A percentile compares a stretch with the other conserved stretches of the same genome.
Conservation (phyloP, 2,888 invertebrate species). For the Synanthedon andrenaeformis region DNA sequence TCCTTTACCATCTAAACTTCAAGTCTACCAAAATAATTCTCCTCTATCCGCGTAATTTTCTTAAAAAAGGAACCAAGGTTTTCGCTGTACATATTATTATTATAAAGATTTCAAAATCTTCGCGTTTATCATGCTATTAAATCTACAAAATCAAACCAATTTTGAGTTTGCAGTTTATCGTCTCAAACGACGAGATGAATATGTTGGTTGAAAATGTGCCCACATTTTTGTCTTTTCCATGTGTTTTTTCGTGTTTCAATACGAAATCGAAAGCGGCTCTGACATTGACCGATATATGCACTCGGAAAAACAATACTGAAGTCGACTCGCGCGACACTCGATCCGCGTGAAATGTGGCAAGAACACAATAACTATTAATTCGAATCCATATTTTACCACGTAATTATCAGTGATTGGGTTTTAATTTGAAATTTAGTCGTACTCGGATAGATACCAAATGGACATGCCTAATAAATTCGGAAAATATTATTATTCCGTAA, state of each 20-base stretch:
- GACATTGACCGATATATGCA: conserved; percentile 61
- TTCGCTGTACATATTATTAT: too few species aligned
- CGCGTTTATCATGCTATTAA: too few species aligned
- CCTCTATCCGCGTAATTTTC: too few species aligned
- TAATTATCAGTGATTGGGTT: conserved; percentile 3
- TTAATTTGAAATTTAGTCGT: conserved; percentile 7
- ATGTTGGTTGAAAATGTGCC: neutral
- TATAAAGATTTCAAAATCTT: too few species aligned
- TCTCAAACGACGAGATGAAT: neutral
- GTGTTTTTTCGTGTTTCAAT: conserved; percentile 20
- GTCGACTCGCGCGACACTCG: conserved; percentile 11
- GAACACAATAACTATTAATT: conserved; percentile 9
- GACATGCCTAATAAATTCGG: too few species aligned
- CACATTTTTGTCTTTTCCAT: conserved; percentile 7
- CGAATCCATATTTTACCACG: conserved; percentile 3
- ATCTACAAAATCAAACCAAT: too few species aligned
- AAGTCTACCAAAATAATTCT: too few species aligned
- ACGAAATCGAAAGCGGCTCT: conserved; percentile 45
- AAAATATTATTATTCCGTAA: too few species aligned
- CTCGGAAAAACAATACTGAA: conserved; percentile 45
- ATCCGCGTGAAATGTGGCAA: conserved; percentile 5
- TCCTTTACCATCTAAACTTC: too few species aligned
- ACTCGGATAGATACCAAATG: too few species aligned
- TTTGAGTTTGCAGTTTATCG: neutral
- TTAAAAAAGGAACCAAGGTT: too few species aligned